Conservation (phyloP, 2,797 vertebrate genomes). For the Bovichtus diacanthus region DNA sequence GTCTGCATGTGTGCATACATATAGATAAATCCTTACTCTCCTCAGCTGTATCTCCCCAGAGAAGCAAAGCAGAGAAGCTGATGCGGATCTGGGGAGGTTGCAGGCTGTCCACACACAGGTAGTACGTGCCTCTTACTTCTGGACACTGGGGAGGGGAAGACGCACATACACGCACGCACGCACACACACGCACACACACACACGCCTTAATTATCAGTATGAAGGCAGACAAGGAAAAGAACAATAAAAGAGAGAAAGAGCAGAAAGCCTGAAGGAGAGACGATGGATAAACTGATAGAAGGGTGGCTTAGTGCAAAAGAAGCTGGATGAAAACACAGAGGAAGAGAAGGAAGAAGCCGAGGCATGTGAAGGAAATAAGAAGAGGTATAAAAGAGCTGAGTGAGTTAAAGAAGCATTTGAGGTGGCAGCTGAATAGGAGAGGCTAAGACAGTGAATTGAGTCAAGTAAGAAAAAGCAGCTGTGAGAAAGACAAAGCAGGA, state of each 20-base stretch:
- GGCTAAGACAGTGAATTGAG: not conserved
- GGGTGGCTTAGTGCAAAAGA: constrained; percentile 32
- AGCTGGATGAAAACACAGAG: constrained; percentile 18
- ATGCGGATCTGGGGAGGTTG: constrained; percentile 89
- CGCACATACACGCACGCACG: constrained; percentile 35
- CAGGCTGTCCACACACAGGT: constrained; percentile 91
- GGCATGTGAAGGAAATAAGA: constrained; percentile 18
- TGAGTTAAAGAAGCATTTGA: constrained; percentile 17
- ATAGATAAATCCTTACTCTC: constrained; percentile 65
- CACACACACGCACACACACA: constrained; percentile 27
- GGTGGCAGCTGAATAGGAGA: not conserved
- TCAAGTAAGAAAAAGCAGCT: constrained; percentile 7
- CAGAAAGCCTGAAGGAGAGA: constrained; percentile 32
- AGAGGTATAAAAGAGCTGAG: constrained; percentile 26
- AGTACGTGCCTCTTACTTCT: constrained; percentile 85
- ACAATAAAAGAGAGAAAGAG: constrained; percentile 35
- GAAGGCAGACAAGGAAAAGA: constrained; percentile 30
- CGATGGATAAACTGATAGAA: constrained; percentile 55
- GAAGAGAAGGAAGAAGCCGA: not conserved
- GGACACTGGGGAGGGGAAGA: constrained; percentile 68
- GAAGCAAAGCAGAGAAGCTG: constrained; percentile 90
- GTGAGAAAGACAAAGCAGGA: constrained; percentile 6
- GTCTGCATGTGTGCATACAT: not conserved
- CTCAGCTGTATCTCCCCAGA: constrained; percentile 81
- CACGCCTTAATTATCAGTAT: constrained; percentile 27